Base-by-base conservation (phyloP, 1,140 invertebrate species). In the Rhyacophila brunnea region DNA sequence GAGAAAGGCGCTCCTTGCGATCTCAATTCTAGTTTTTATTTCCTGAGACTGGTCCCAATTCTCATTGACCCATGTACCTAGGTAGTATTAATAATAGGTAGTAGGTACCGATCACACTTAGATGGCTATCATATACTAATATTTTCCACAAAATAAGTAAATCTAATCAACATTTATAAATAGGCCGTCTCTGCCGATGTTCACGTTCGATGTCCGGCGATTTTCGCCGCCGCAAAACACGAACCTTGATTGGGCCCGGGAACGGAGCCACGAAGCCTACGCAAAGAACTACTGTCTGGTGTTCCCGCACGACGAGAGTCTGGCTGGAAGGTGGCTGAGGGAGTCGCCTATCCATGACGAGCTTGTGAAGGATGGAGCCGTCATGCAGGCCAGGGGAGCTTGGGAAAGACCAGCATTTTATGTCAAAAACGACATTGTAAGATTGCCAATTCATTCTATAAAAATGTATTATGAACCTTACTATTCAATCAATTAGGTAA, bases 231-330 rank as follows among this genome's bases (percentile, higher is more conserved):
- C 85, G 9, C 85, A 92, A 68, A 80, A 83, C 46, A 80, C 76
- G 1, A 84, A 90, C 58, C 75, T 75, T 4, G 74, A 84, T 48
- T 96, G 92, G 92, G 79, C 87, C 11, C 82, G 80, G 15, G 90
- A 94, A 70, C 84, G 88, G 58, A 88, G 86, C 53, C 91, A 95
- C 67, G 93, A 96, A 71, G 84, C 89, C 13, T 96, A 95, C 66
- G 90, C 85, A 0, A 90, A 88, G 65, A 94, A 93, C 74, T 96
- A 95, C 68, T 83, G 81, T 60, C 89, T 92, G 64, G 85, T 90
- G 1, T 95, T 91, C 70, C 88, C 90, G 0, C 82, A 92, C 64
- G 91, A 95, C 72, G 88, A 94, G 69, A 85, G 85, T n/a, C 69
- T 95, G n/a, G 88, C 88, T 17, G 89, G 89, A 2, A 74, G 92